Conservation (phyloP, 2,888 invertebrate species). For the Oxycera nigricornis region DNA sequence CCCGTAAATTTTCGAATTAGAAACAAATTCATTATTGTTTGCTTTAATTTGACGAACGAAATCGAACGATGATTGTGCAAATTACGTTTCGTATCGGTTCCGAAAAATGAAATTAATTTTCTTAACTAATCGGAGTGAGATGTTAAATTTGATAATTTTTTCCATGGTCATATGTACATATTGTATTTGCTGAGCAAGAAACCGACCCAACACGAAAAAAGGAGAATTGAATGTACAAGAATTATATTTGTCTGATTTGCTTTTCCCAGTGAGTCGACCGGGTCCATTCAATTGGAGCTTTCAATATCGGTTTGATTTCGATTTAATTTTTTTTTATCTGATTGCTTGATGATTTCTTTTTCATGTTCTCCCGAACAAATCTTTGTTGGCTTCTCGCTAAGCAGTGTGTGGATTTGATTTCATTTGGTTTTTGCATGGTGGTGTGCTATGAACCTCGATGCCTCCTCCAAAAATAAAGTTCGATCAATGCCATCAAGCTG, state of each 20-base stretch:
- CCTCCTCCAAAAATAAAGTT: slow-evolving; percentile 20
- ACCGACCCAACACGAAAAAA: not conserved
- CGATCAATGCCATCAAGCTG: slow-evolving; percentile 39
- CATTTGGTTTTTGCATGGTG: slow-evolving; percentile 24
- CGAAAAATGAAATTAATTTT: slow-evolving; percentile 33
- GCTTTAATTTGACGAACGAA: slow-evolving; percentile 12
- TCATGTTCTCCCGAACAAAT: too few relatives aligned
- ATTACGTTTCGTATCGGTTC: slow-evolving; percentile 4
- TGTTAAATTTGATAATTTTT: slow-evolving; percentile 12
- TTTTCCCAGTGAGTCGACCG: not conserved
- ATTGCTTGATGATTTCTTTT: not conserved
- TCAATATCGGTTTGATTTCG: slow-evolving; percentile 26
- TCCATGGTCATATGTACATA: not conserved
- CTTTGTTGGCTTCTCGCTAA: not conserved
- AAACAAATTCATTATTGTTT: slow-evolving; percentile 7
- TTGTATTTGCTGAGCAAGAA: not conserved
- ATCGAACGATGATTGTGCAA: not conserved
- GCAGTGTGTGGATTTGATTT: slow-evolving; percentile 20
- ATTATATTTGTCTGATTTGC: slow-evolving; percentile 13
- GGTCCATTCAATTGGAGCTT: slow-evolving; percentile 1
- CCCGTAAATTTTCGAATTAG: slow-evolving; percentile 1
- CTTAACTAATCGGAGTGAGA: slow-evolving; percentile 36
- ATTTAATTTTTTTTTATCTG: slow-evolving; percentile 1
- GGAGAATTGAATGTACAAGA: not conserved
- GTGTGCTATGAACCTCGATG: not conserved